Percentiles rank a stretch among this genome's conserved stretches.
Conservation (phyloP, 1,140 invertebrate species). For the Tetragnatha versicolor region DNA sequence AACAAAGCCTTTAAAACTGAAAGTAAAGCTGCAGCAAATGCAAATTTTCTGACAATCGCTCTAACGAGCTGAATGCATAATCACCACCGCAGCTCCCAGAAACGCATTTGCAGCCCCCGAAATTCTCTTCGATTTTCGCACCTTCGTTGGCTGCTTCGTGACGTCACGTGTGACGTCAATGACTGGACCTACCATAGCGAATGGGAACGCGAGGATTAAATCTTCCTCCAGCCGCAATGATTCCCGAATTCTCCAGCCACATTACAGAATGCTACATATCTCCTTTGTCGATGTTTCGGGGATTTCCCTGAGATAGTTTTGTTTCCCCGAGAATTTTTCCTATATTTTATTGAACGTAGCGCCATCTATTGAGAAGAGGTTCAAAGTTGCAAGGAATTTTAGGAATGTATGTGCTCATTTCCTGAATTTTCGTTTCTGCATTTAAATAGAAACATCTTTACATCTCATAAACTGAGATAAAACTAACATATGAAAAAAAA, state of each 20-base stretch:
- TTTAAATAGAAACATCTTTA: no score
- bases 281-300: background rate
- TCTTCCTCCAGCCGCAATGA: slow-evolving; percentile 30
- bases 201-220: slow-evolving; percentile 32
- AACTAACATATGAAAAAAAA: no score
- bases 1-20: slow-evolving; percentile 6
- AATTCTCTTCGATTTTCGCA: slow-evolving; percentile 40
- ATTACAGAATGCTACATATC: background rate
- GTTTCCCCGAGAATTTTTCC: background rate
- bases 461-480: no score
- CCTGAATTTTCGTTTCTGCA: no score
- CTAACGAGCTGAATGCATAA: slow-evolving; percentile 32
- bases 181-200: slow-evolving; percentile 1
- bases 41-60: background rate
- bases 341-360: background rate
- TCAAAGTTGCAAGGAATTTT: no score
- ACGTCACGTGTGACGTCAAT: slow-evolving; percentile 42
- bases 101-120: slow-evolving; percentile 13
- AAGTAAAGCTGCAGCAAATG: background rate
- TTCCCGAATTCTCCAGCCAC: slow-evolving; percentile 20
- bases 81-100: background rate
- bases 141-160: background rate
- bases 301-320: background rate
- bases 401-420: no score
- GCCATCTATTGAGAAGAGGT: slow-evolving; percentile 1